These are phyloP conservation scores for Doris montereyensis DNA, from an alignment of 2,888 invertebrate genomes.

Conservation along the genomic window DNA sequence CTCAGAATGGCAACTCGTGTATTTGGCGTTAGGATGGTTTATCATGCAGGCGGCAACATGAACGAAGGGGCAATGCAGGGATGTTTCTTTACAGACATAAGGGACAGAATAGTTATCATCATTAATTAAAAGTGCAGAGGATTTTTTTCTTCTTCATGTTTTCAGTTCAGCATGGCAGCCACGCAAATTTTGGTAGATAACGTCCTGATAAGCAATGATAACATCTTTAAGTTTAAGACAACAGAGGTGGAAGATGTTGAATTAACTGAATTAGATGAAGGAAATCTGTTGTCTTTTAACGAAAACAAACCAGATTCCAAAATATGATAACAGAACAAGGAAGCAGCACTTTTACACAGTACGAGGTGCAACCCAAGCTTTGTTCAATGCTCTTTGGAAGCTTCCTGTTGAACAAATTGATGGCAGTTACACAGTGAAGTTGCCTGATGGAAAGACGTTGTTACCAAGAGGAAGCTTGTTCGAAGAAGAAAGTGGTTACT, in stretches of 20 bases:
- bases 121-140: too few relatives aligned
- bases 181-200: too few relatives aligned
- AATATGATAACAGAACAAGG: constrained; percentile 15
- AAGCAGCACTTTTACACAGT: neutral
- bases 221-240: too few relatives aligned
- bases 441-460: constrained; percentile 80
- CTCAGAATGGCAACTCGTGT: too few relatives aligned
- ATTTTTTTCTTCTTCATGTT: too few relatives aligned
- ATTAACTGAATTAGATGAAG: constrained; percentile 32
- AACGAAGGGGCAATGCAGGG: too few relatives aligned
- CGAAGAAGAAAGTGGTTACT: constrained; percentile 87
- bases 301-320: constrained; percentile 23
- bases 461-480: constrained; percentile 93
- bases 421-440: constrained; percentile 56
- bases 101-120: too few relatives aligned
- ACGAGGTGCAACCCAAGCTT: constrained; percentile 35
- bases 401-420: constrained; percentile 34
- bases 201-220: too few relatives aligned
- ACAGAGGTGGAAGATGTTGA: constrained; percentile 29
- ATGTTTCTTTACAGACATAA: too few relatives aligned
- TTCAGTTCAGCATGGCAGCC: too few relatives aligned
- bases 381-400: constrained; percentile 40
- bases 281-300: constrained; percentile 26
- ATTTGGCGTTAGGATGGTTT: too few relatives aligned
- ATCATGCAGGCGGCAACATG: too few relatives aligned